phyloP scores from a whole-genome alignment of 2,113 vertebrate species.

The Poeciliopsis retropinna region DNA sequence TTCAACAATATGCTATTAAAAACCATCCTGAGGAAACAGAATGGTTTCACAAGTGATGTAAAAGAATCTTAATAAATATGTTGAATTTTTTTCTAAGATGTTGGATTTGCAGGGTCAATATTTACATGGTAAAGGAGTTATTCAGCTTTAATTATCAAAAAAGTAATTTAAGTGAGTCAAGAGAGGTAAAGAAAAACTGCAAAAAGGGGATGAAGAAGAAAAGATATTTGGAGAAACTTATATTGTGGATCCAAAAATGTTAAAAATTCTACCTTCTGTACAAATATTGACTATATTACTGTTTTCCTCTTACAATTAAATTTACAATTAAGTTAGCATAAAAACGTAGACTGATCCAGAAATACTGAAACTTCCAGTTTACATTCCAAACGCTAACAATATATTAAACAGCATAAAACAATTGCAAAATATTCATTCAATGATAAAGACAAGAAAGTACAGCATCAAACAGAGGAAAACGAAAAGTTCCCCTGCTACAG shows the following conservation, averaged over 20 bases:
- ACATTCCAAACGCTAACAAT: background rate
- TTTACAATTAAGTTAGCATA: background rate
- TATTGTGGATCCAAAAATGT: background rate
- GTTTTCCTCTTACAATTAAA: background rate
- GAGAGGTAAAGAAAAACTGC: background rate
- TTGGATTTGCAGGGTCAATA: background rate
- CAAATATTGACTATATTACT: too few relatives aligned
- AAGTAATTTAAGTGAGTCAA: conserved; percentile 17
- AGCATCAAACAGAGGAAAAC: conserved; percentile 13
- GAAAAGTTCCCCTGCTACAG: conserved; percentile 25
- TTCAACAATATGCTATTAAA: background rate
- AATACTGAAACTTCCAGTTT: background rate
- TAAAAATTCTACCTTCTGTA: background rate
- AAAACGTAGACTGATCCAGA: background rate
- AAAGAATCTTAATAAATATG: conserved; percentile 14
- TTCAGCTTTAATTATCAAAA: background rate
- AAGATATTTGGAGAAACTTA: background rate
- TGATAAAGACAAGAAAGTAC: conserved; percentile 21
- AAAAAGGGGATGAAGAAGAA: conserved; percentile 1
- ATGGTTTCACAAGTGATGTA: conserved; percentile 27
- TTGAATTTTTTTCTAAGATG: background rate
- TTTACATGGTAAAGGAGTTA: background rate
- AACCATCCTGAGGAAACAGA: conserved; percentile 11
- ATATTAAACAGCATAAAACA: conserved; percentile 2
- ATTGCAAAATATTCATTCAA: conserved; percentile 42